phyloP scores from a whole-genome alignment of 2,113 vertebrate genomes.

The Mesoclemmys tuberculata region DNA sequence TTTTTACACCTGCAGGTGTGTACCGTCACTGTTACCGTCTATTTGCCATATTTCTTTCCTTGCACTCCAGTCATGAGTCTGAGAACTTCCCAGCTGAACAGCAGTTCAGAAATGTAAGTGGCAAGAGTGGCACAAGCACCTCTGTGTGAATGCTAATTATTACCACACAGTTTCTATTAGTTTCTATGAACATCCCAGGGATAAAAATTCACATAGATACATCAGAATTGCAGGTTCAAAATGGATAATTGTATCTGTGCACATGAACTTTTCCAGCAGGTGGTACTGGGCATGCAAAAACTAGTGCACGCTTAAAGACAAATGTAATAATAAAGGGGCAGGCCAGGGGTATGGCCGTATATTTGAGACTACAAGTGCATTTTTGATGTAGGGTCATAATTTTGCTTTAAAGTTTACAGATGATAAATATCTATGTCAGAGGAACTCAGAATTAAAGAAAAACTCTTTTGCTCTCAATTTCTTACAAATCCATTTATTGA shows the following conservation, averaged over 20 bases:
- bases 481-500: not conserved
- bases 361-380: not conserved
- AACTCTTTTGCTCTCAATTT: not conserved
- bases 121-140: not conserved
- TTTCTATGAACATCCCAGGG: not conserved
- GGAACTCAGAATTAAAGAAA: not conserved
- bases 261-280: not conserved
- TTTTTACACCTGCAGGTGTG: constrained; percentile 30
- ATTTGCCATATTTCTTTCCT: constrained; percentile 56
- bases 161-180: not conserved
- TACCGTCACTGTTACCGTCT: not conserved
- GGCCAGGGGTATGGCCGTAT: rapidly evolving
- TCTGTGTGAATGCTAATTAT: not conserved
- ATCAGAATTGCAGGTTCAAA: constrained; percentile 4
- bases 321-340: not conserved
- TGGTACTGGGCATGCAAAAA: not conserved
- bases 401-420: not conserved
- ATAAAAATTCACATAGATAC: not conserved
- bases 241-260: not conserved
- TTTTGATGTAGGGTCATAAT: not conserved
- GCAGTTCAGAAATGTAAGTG: constrained; percentile 42
- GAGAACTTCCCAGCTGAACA: not conserved
- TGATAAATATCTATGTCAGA: not conserved
- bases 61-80: not conserved
- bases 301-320: not conserved